phyloP scores from a whole-genome alignment of 1,140 invertebrate genomes.

The Wiebesia pumilae region DNA sequence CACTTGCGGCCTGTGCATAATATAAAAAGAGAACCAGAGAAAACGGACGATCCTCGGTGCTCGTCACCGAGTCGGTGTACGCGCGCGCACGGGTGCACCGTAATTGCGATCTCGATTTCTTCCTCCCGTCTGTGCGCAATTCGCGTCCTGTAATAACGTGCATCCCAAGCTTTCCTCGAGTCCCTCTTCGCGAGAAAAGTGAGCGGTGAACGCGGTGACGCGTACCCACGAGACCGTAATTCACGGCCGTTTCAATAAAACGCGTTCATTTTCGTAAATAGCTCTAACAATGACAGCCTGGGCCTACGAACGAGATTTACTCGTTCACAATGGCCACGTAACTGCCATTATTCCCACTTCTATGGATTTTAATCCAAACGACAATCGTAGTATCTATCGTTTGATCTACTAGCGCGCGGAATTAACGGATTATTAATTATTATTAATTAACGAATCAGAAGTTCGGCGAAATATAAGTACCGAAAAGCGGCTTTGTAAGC shows the following conservation, averaged over 20 bases:
- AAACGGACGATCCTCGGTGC: neutral
- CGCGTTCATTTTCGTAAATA: neutral
- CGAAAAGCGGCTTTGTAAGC: neutral
- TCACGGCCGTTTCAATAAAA: constrained; percentile 17
- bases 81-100: too few species aligned
- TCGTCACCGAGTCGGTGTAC: neutral
- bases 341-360: neutral
- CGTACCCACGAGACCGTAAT: constrained; percentile 31
- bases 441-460: neutral
- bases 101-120: neutral
- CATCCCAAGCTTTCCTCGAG: neutral
- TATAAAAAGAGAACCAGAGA: neutral
- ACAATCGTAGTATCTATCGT: neutral
- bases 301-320: neutral
- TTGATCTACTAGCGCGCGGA: neutral
- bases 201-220: neutral
- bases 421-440: too few species aligned
- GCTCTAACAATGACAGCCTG: neutral
- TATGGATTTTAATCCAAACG: neutral
- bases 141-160: neutral
- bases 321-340: neutral
- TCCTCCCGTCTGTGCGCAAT: too few species aligned
- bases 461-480: neutral
- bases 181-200: neutral
- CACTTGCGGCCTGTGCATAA: neutral